A percentile compares a stretch with the other conserved stretches of the same genome.
These are phyloP conservation scores for Prunella fulvescens DNA, from an alignment of 2,113 vertebrate genomes.

Conservation along the genomic window DNA sequence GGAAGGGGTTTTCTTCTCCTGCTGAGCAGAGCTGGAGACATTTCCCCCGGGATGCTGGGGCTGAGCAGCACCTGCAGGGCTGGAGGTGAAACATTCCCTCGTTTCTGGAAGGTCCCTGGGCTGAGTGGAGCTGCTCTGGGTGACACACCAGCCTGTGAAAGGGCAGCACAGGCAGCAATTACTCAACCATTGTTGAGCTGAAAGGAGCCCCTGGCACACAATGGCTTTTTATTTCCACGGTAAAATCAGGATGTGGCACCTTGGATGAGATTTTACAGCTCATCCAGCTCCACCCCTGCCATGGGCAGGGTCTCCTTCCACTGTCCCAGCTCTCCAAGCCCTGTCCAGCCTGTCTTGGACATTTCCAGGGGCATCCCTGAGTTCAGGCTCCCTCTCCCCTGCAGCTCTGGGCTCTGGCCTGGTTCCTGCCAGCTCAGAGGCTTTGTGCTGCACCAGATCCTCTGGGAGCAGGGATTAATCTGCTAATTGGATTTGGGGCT, in stretches of 20 bases:
- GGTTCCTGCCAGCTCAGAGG: rapidly evolving
- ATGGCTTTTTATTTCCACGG: neutral
- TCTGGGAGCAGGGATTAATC: neutral
- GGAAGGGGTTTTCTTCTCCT: neutral
- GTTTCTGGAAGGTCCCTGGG: neutral
- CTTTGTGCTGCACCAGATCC: neutral
- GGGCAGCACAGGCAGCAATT: neutral
- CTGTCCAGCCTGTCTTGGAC: rapidly evolving
- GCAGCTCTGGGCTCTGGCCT: neutral
- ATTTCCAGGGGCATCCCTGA: neutral
- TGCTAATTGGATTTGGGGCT: constrained; percentile 3
- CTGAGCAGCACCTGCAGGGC: neutral
- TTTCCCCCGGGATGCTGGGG: neutral
- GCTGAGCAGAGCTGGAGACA: rapidly evolving
- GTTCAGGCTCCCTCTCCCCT: neutral
- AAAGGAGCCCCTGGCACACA: neutral
- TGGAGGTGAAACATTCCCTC: neutral
- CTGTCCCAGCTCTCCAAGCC: neutral
- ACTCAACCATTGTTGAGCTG: neutral
- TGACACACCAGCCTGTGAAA: neutral
- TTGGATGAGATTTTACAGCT: neutral
- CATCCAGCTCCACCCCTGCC: neutral
- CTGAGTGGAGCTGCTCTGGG: neutral
- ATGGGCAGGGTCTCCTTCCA: neutral
- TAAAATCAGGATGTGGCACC: neutral